Evolutionary conservation across 1,140 invertebrate species (phyloP).

Genomic region (Cardiocondyla obscurior): DNA sequence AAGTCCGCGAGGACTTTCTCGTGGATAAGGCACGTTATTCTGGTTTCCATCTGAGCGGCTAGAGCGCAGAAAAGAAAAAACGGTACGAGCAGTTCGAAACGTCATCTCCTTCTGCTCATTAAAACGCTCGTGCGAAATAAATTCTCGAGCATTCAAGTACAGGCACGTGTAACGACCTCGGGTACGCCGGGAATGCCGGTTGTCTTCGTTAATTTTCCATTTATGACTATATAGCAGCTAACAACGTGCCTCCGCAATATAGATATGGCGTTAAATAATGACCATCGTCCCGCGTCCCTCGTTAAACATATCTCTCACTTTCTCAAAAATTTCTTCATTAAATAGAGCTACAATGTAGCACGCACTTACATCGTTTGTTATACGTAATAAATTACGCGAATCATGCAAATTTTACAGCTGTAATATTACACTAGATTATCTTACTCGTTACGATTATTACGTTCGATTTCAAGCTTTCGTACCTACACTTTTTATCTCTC

Average conservation of each 20-base stretch:
- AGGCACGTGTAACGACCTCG: conserved; percentile 1
- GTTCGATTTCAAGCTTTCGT: neutral
- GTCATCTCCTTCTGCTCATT: conserved; percentile 37
- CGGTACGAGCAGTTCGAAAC: neutral
- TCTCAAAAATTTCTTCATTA: conserved; percentile 39
- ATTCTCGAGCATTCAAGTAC: conserved; percentile 45
- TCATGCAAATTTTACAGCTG: neutral
- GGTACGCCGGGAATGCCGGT: conserved; percentile 26
- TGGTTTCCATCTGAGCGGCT: neutral
- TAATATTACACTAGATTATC: neutral
- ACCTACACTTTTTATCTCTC: neutral
- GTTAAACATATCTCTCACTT: conserved; percentile 2
- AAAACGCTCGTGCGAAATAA: conserved; percentile 36
- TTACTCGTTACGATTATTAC: neutral
- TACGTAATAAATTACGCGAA: conserved; percentile 30
- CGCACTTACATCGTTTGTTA: neutral
- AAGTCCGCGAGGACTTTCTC: conserved; percentile 44
- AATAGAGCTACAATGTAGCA: neutral
- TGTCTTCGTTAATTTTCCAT: conserved; percentile 48
- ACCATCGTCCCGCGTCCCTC: neutral
- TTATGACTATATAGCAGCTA: conserved; percentile 16
- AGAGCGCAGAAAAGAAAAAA: neutral
- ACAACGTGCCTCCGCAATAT: conserved; percentile 6
- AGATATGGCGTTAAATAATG: conserved; percentile 36
- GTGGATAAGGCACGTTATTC: conserved; percentile 45